Conservation (phyloP, 2,888 invertebrate species). For the Drosophila algonquin region DNA sequence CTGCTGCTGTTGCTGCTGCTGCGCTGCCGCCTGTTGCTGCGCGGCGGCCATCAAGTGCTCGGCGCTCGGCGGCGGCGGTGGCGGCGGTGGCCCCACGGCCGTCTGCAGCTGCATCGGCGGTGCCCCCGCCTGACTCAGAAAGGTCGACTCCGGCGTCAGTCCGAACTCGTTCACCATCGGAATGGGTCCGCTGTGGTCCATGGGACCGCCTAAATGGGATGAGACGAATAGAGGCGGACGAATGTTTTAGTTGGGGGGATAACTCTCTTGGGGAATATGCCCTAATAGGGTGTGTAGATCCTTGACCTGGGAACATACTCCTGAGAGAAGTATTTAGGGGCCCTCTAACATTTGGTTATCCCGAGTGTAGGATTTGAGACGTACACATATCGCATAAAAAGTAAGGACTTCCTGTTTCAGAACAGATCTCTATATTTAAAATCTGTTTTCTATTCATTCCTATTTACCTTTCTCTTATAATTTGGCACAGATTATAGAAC, state of each 20-base stretch:
- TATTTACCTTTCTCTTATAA: too few relatives aligned
- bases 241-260: slow-evolving; percentile 3
- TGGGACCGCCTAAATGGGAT: slow-evolving; percentile 86
- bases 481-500: too few relatives aligned
- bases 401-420: too few relatives aligned
- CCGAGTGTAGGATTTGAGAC: too few relatives aligned
- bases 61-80: slow-evolving; percentile 84
- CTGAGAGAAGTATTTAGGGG: too few relatives aligned
- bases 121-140: slow-evolving; percentile 85
- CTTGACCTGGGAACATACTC: neutral
- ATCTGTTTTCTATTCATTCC: too few relatives aligned
- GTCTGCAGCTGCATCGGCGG: slow-evolving; percentile 83
- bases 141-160: slow-evolving; percentile 87
- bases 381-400: too few relatives aligned
- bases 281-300: neutral
- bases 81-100: slow-evolving; percentile 85
- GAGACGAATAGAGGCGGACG: neutral
- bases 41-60: slow-evolving; percentile 69
- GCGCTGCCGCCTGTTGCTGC: slow-evolving; percentile 75
- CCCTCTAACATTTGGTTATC: too few relatives aligned
- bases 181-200: slow-evolving; percentile 88
- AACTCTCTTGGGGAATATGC: neutral
- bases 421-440: too few relatives aligned
- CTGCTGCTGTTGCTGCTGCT: slow-evolving; percentile 62
- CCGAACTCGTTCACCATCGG: slow-evolving; percentile 92